Base-by-base conservation (phyloP, 2,888 invertebrate genomes). In the Eledona agricola region DNA sequence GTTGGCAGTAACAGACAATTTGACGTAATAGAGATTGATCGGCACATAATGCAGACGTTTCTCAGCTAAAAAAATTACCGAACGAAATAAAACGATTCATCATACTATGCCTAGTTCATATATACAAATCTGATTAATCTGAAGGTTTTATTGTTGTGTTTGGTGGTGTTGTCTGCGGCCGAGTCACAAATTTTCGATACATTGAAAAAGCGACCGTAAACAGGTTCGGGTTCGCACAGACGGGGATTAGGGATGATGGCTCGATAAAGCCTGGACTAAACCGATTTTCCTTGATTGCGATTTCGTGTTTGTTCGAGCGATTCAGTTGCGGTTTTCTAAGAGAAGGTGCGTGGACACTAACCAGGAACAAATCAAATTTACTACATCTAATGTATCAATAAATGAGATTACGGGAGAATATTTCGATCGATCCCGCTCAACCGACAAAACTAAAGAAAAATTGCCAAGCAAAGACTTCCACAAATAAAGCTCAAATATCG, bases 21-120 rank as follows among this genome's bases (percentile, higher is more conserved):
- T 55, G 59, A 59, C 59, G 45, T 59, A 57, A 59, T 55, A 52
- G 53, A 59, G 59, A 59, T 59, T 57, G 59, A 59, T 59, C 56
- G 54, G 59, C 50, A 45, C 53, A 49, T 51, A 59, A 59, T 59
- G 56, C 51, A 59, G 52, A 57, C 53, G 43, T 59, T 54, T 38
- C 38, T 20, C 29, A 28, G 17, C 9, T 6, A 49, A 53, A 57
- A 47, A 47, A 47, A 32, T 25, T 52, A 17, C 15, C 35, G 26
- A 54, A 59, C 52, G 53, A 57, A 57, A 59, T 51, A 57, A 59
- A 57, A 35, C 56, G 54, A 57, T 59, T 59, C 53, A 59, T 59
- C 59, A 58, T 54, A 47, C 34, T 19, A 43, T 31, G 32, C 23
- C 26, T 35, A 34, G 22, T 51, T 34, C 29, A 37, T 47, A n/a